Evolutionary conservation across 2,113 vertebrate species (phyloP).

Genomic region (Pitta sordida): DNA sequence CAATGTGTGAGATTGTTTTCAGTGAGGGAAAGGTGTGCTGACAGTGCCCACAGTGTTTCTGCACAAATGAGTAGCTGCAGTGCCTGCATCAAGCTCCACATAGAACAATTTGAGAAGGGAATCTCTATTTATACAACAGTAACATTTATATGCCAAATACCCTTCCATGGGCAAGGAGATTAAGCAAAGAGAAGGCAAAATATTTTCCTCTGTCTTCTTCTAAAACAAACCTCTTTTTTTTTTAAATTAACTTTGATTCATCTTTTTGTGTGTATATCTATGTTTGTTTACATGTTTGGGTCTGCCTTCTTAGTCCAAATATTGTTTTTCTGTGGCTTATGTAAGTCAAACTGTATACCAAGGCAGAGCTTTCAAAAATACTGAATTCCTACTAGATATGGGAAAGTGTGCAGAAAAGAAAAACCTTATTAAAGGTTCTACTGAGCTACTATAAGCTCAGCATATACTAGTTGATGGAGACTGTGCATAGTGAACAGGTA

Average conservation of each 20-base stretch:
- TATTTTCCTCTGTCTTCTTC: neutral
- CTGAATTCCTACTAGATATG: neutral
- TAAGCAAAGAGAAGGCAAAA: neutral
- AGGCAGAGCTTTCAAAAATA: neutral
- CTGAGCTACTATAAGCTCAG: neutral
- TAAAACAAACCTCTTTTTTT: neutral
- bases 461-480: rapidly evolving
- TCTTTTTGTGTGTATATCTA: neutral
- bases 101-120: neutral
- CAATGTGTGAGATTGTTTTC: neutral
- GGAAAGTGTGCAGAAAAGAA: neutral
- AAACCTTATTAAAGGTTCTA: neutral
- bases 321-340: neutral
- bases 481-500: neutral
- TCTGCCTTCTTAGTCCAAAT: neutral
- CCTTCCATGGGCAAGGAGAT: neutral
- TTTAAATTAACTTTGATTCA: neutral
- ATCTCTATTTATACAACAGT: neutral
- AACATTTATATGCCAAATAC: neutral
- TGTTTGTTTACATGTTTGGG: neutral
- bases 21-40: neutral
- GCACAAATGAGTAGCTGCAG: neutral
- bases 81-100: neutral
- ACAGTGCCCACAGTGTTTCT: neutral
- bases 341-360: neutral